phyloP scores from a whole-genome alignment of 2,113 vertebrate species.

The Otocyon megalotis region DNA sequence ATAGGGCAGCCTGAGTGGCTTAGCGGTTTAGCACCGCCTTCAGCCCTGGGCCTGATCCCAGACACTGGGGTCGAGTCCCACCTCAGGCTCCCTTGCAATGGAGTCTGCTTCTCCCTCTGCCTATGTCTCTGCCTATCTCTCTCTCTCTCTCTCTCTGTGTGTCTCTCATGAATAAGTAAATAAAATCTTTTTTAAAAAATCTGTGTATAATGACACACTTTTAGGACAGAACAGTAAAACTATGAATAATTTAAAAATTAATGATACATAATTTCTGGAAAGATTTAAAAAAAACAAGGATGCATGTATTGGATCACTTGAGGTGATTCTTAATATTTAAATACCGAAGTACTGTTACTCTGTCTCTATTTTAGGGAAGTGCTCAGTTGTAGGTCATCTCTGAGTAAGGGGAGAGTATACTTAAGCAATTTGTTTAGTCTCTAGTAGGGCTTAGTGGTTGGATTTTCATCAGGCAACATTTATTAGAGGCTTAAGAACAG shows the following conservation, averaged over 20 bases:
- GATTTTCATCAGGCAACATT: background rate
- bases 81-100: too few species aligned
- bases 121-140: too few species aligned
- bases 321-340: conserved; percentile 8
- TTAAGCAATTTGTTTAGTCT: background rate
- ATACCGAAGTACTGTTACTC: background rate
- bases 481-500: background rate
- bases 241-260: background rate
- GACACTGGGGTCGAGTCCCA: too few species aligned
- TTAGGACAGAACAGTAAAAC: background rate
- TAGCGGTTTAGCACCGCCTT: too few species aligned
- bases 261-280: background rate
- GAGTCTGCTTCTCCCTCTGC: too few species aligned
- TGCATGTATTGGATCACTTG: background rate
- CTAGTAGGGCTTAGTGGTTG: background rate
- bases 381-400: background rate
- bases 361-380: background rate
- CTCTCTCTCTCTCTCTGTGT: too few species aligned
- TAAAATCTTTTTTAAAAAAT: background rate
- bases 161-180: too few species aligned
- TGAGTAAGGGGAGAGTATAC: background rate
- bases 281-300: background rate
- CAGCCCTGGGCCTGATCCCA: too few species aligned
- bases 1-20: too few species aligned
- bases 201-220: background rate